Evolutionary conservation across 2,888 invertebrate species (phyloP).

Genomic region (Erpobdella octoculata): DNA sequence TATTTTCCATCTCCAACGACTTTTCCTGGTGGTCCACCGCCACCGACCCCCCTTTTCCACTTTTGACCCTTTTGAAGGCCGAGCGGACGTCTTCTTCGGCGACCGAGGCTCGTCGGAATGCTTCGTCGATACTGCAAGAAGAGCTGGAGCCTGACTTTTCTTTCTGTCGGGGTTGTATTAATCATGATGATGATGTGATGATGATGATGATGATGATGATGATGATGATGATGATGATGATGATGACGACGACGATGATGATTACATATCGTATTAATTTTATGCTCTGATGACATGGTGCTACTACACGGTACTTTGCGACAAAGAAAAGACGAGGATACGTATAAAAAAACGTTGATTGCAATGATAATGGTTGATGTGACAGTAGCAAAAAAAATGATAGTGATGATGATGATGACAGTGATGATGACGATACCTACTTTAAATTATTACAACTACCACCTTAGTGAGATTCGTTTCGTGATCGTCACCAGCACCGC

Average conservation of each 20-base stretch:
- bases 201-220: not conserved
- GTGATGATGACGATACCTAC: too few relatives aligned
- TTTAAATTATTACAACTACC: not conserved
- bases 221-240: constrained; percentile 1
- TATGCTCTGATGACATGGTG: too few relatives aligned
- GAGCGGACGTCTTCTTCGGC: not conserved
- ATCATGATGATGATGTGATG: not conserved
- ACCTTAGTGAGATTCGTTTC: too few relatives aligned
- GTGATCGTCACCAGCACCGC: too few relatives aligned
- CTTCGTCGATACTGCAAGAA: constrained; percentile 12
- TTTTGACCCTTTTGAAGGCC: not conserved
- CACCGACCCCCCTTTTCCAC: not conserved
- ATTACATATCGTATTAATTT: too few relatives aligned
- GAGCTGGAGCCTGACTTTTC: not conserved
- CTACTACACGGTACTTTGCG: too few relatives aligned
- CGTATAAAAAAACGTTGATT: not conserved
- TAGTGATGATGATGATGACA: too few relatives aligned
- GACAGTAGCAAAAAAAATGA: not conserved
- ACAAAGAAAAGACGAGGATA: too few relatives aligned
- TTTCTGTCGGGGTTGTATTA: not conserved
- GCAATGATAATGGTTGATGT: not conserved
- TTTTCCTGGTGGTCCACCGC: not conserved
- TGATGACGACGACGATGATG: not conserved
- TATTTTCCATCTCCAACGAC: not conserved
- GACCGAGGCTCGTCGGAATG: not conserved